These are phyloP conservation scores for Lepilemur ruficaudatus DNA, from an alignment of 2,797 vertebrate genomes.

Conservation along the genomic window DNA sequence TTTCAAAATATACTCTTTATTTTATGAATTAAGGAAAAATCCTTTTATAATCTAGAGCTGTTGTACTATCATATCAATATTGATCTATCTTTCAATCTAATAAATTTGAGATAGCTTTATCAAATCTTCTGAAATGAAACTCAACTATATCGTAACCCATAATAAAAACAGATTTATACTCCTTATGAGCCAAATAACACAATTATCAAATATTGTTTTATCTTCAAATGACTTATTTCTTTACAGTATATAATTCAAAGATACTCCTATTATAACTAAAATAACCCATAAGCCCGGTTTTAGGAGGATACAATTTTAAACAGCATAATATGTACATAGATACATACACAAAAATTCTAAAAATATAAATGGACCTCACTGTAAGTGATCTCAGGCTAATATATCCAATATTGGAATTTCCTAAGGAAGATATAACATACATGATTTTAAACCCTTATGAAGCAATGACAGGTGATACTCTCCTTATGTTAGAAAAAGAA, in stretches of 20 bases:
- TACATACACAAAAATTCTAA: not conserved
- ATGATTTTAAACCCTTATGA: not conserved
- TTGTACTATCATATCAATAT: not conserved
- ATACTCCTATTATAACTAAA: not conserved
- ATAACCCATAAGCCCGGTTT: not conserved
- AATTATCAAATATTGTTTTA: constrained; percentile 32
- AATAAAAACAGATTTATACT: constrained; percentile 46
- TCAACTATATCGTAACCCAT: not conserved
- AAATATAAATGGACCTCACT: not conserved
- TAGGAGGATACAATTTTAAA: not conserved
- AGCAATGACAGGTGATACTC: not conserved
- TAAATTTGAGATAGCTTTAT: constrained; percentile 43
- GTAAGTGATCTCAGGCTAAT: not conserved
- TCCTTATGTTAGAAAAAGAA: not conserved
- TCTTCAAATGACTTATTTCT: not conserved
- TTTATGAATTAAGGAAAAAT: constrained; percentile 73
- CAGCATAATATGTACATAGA: not conserved
- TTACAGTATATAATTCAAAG: constrained; percentile 30
- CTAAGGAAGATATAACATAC: not conserved
- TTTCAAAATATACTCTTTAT: constrained; percentile 61
- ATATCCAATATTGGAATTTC: not conserved
- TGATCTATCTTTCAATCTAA: constrained; percentile 27
- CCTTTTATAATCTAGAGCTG: not conserved
- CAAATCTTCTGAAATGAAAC: constrained; percentile 54
- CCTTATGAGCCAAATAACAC: constrained; percentile 1